These are phyloP conservation scores for Hydrophis major DNA, from an alignment of 2,797 vertebrate genomes.

Conservation along the genomic window DNA sequence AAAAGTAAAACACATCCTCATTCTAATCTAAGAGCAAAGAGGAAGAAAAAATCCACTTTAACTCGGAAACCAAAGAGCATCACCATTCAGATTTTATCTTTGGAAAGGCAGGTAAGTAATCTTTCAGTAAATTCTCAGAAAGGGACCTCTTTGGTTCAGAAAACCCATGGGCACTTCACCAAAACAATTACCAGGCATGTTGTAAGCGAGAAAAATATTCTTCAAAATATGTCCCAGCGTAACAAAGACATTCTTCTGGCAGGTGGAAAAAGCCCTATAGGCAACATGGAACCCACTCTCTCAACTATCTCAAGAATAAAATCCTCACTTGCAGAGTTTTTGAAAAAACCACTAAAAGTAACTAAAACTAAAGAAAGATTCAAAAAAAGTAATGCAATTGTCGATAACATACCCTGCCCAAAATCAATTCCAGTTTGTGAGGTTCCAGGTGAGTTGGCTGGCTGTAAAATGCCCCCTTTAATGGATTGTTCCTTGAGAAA, in stretches of 20 bases:
- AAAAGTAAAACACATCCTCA: not conserved
- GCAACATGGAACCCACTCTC: not conserved
- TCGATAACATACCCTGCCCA: conserved; percentile 38
- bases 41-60: conserved; percentile 18
- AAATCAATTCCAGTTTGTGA: conserved; percentile 21
- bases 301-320: conserved; percentile 4
- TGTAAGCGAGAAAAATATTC: conserved; percentile 19
- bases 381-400: conserved; percentile 2
- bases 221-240: not conserved
- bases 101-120: not conserved
- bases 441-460: not conserved
- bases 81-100: conserved; percentile 11
- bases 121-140: not conserved
- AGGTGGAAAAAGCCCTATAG: conserved; percentile 27
- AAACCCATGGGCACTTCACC: not conserved
- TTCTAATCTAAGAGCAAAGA: conserved; percentile 3
- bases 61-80: conserved; percentile 12
- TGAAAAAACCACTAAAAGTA: not conserved
- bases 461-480: not conserved
- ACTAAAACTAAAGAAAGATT: conserved; percentile 4
- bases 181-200: not conserved
- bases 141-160: conserved; percentile 6
- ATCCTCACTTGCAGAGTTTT: not conserved
- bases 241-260: conserved; percentile 25
- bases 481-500: not conserved